Conservation (phyloP, 2,888 invertebrate genomes). For the Osmoderma eremita region DNA sequence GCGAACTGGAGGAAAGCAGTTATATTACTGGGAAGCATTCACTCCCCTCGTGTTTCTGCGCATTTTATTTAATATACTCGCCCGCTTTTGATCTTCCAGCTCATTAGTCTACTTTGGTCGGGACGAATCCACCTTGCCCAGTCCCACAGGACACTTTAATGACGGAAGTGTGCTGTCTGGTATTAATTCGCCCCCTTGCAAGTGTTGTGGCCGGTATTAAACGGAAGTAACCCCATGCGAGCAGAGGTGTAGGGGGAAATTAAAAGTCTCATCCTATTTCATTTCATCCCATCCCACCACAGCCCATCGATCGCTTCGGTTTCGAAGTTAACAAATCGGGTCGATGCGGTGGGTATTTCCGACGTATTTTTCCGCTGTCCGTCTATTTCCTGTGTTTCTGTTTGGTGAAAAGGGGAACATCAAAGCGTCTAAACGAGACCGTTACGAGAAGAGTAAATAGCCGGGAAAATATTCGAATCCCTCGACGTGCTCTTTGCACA, state of each 20-base stretch:
- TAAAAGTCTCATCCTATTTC: no score
- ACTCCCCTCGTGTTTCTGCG: no score
- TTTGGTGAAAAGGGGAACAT: conserved; percentile 11
- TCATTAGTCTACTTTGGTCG: conserved; percentile 12
- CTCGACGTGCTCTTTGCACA: no score
- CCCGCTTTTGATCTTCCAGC: conserved; percentile 13
- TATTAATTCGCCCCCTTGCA: conserved; percentile 31
- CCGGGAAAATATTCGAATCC: no score
- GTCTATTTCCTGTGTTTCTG: no score
- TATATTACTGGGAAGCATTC: no score
- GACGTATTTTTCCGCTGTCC: conserved; percentile 9
- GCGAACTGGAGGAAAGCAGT: no score
- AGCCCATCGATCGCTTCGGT: conserved; percentile 9
- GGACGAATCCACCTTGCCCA: no score
- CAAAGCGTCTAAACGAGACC: not conserved
- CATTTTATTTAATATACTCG: conserved; percentile 19
- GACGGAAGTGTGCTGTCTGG: conserved; percentile 30
- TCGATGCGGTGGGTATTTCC: conserved; percentile 29
- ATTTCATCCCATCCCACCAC: no score
- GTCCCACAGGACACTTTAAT: conserved; percentile 29
- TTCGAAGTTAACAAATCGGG: conserved; percentile 10
- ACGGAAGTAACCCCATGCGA: conserved; percentile 27
- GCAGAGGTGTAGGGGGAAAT: conserved; percentile 12
- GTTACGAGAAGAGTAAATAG: no score
- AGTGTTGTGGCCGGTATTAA: conserved; percentile 28